phyloP scores from a whole-genome alignment of 1,140 invertebrate species.

The Atta texana region DNA sequence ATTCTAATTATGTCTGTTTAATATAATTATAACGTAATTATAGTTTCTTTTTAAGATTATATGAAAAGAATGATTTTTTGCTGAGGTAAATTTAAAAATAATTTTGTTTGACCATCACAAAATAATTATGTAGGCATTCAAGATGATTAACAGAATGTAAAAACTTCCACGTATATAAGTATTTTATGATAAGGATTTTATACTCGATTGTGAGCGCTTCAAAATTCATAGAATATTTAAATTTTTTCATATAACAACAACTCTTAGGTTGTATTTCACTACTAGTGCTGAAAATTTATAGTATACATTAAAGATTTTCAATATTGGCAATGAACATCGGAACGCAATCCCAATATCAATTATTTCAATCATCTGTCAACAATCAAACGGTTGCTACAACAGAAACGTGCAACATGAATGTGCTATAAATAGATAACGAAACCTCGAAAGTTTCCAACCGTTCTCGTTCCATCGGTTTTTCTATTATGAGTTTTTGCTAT shows the following conservation, averaged over 20 bases:
- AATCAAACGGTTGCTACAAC: background rate
- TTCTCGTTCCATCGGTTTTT: background rate
- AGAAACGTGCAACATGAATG: background rate
- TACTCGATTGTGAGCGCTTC: too few relatives aligned
- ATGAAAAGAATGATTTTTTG: too few relatives aligned
- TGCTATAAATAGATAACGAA: conserved; percentile 6
- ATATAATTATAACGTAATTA: background rate
- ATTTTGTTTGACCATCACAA: too few relatives aligned
- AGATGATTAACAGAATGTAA: too few relatives aligned
- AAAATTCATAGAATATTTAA: background rate
- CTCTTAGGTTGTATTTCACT: too few relatives aligned
- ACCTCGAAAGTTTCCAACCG: background rate
- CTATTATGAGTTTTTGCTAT: background rate
- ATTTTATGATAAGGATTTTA: conserved; percentile 1
- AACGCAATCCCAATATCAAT: background rate
- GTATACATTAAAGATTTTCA: too few relatives aligned
- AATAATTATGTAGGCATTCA: too few relatives aligned
- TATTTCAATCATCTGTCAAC: conserved; percentile 24
- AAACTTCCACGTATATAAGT: background rate
- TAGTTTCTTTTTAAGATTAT: too few relatives aligned
- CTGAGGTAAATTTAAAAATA: too few relatives aligned
- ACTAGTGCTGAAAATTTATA: too few relatives aligned
- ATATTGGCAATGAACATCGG: too few relatives aligned
- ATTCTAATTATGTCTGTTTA: background rate
- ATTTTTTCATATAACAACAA: too few relatives aligned